Evolutionary conservation across 2,888 invertebrate genomes (phyloP).

Genomic region (Magallana nippona): DNA sequence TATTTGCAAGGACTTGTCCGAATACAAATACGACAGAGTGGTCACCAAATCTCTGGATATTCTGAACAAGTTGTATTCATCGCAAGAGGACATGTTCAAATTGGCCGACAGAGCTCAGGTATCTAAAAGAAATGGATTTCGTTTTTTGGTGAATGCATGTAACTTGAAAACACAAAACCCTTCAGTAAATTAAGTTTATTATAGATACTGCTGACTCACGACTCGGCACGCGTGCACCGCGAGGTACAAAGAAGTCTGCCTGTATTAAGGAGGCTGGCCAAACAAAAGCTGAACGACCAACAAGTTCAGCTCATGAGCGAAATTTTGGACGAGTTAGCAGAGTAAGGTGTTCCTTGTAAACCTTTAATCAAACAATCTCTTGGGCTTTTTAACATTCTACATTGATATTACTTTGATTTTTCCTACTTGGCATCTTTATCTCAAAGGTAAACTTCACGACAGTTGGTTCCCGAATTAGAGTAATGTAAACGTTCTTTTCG

Average conservation of each 20-base stretch:
- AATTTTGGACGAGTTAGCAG: conserved; percentile 77
- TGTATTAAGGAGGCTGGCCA: conserved; percentile 72
- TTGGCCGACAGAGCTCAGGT: conserved; percentile 77
- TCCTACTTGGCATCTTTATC: too few species aligned
- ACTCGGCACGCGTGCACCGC: conserved; percentile 76
- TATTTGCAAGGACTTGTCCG: conserved; percentile 74
- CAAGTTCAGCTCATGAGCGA: conserved; percentile 77
- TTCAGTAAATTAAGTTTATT: background rate
- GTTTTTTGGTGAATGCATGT: background rate
- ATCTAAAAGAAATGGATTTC: background rate
- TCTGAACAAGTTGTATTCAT: conserved; percentile 79
- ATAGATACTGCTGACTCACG: conserved; percentile 77
- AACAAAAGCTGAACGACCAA: conserved; percentile 77
- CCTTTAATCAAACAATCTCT: background rate
- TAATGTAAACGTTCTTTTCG: conserved; percentile 35
- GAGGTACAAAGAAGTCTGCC: conserved; percentile 77
- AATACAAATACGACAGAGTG: conserved; percentile 79
- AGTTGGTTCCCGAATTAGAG: too few species aligned
- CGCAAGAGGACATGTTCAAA: conserved; percentile 78
- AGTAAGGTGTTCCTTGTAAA: conserved; percentile 64
- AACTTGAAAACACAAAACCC: background rate
- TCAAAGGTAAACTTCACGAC: too few species aligned
- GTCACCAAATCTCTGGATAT: conserved; percentile 77
- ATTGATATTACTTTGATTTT: too few species aligned
- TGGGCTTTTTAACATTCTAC: too few species aligned